A percentile compares a stretch with the other conserved stretches of the same genome.
Conservation (phyloP, 2,888 invertebrate genomes). For the Drosophila niveifrons region DNA sequence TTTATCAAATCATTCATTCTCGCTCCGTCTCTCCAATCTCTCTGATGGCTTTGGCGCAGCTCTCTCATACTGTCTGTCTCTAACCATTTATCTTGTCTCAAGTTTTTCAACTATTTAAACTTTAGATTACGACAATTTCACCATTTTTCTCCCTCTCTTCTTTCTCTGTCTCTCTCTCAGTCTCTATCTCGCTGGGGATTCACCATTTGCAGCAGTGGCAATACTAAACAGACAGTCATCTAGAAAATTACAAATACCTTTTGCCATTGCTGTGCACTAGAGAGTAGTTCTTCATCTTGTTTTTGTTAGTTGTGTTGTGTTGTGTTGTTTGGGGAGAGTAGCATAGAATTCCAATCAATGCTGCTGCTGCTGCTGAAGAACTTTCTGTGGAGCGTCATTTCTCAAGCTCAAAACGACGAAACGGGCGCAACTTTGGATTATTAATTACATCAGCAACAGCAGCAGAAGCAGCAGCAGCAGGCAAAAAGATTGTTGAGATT, state of each 20-base stretch:
- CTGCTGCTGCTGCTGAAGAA: slow-evolving; percentile 33
- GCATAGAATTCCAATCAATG: slow-evolving; percentile 75
- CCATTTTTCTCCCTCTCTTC: slow-evolving; percentile 38
- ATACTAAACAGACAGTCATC: slow-evolving; percentile 64
- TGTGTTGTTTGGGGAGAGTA: slow-evolving; percentile 24
- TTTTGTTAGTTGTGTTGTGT: slow-evolving; percentile 15
- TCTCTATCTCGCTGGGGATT: slow-evolving; percentile 64
- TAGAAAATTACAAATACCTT: slow-evolving; percentile 80
- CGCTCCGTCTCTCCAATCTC: background rate
- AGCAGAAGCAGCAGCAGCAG: slow-evolving; percentile 11
- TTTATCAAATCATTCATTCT: slow-evolving; percentile 51
- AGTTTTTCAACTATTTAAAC: slow-evolving; percentile 69
- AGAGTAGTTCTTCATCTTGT: slow-evolving; percentile 13
- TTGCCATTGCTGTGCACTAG: slow-evolving; percentile 67
- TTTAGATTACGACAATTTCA: slow-evolving; percentile 79
- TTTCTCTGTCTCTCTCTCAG: slow-evolving; percentile 31
- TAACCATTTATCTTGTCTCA: slow-evolving; percentile 66
- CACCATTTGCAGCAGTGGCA: slow-evolving; percentile 44
- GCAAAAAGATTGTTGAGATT: slow-evolving; percentile 61
- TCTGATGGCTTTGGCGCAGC: background rate
- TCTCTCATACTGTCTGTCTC: slow-evolving; percentile 34
- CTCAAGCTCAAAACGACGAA: slow-evolving; percentile 81
- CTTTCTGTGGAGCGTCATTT: slow-evolving; percentile 64
- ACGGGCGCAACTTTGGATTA: slow-evolving; percentile 77
- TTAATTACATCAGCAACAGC: slow-evolving; percentile 71